Conservation (phyloP, 2,797 vertebrate species). For the Pteronotus mesoamericanus region DNA sequence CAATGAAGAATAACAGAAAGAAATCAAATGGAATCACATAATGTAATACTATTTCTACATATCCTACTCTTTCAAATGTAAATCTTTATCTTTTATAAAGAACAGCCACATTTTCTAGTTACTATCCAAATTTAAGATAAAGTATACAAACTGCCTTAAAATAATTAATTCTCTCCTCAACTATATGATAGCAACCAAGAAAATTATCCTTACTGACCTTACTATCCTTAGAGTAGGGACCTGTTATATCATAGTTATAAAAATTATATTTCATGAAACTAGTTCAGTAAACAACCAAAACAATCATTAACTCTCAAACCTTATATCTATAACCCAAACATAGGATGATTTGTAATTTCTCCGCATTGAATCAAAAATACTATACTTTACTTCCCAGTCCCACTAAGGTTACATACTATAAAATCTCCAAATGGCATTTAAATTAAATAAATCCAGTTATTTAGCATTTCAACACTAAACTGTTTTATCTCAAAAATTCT, state of each 20-base stretch:
- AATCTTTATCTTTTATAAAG: slow-evolving; percentile 8
- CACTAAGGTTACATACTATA: not conserved
- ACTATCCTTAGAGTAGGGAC: not conserved
- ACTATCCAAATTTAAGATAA: slow-evolving; percentile 42
- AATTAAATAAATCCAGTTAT: slow-evolving; percentile 18
- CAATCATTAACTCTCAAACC: slow-evolving; percentile 5
- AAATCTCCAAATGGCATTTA: slow-evolving; percentile 31
- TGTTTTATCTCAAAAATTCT: slow-evolving; percentile 39
- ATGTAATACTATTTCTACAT: not conserved
- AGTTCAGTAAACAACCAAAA: not conserved
- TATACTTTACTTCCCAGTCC: not conserved
- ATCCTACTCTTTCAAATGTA: not conserved
- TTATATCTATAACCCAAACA: not conserved
- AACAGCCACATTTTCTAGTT: not conserved
- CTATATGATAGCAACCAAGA: not conserved
- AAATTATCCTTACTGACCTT: slow-evolving; percentile 23
- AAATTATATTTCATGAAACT: not conserved
- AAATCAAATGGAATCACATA: not conserved
- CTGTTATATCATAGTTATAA: not conserved
- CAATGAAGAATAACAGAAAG: not conserved
- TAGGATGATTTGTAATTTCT: slow-evolving; percentile 33
- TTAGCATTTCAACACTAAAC: slow-evolving; percentile 28
- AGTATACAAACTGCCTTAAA: not conserved
- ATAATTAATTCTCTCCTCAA: not conserved
- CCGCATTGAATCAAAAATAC: not conserved